phyloP scores from a whole-genome alignment of 2,797 vertebrate species.

The Paratrypauchen microcephalus region DNA sequence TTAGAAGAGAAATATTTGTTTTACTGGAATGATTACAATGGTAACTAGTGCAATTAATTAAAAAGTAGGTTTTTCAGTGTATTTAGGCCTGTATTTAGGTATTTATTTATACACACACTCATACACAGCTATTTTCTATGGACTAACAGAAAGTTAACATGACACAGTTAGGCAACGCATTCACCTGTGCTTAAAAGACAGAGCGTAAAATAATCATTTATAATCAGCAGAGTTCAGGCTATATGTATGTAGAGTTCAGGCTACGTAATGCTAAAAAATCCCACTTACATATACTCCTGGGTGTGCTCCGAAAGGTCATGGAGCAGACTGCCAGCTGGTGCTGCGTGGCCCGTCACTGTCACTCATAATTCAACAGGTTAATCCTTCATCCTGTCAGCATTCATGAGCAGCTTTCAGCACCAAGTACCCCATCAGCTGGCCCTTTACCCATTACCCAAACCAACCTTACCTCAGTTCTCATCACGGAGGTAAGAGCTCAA shows the following conservation, averaged over 20 bases:
- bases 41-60: no score
- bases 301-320: slow-evolving; percentile 50
- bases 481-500: slow-evolving; percentile 62
- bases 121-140: neutral
- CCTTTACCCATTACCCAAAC: slow-evolving; percentile 51
- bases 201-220: neutral
- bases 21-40: no score
- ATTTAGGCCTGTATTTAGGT: no score
- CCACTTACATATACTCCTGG: slow-evolving; percentile 31
- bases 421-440: slow-evolving; percentile 54
- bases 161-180: neutral
- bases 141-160: neutral
- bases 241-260: neutral
- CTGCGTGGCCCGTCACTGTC: slow-evolving; percentile 54
- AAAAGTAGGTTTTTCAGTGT: no score
- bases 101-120: no score
- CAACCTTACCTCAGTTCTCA: slow-evolving; percentile 63
- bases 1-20: no score
- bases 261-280: slow-evolving; percentile 26
- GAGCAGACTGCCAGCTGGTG: slow-evolving; percentile 62
- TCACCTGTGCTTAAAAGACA: neutral
- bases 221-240: neutral
- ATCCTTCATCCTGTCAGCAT: slow-evolving; percentile 63
- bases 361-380: slow-evolving; percentile 51
- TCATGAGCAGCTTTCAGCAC: slow-evolving; percentile 59